Evolutionary conservation across 2,113 vertebrate species (phyloP).

Genomic region (Eublepharis macularius): DNA sequence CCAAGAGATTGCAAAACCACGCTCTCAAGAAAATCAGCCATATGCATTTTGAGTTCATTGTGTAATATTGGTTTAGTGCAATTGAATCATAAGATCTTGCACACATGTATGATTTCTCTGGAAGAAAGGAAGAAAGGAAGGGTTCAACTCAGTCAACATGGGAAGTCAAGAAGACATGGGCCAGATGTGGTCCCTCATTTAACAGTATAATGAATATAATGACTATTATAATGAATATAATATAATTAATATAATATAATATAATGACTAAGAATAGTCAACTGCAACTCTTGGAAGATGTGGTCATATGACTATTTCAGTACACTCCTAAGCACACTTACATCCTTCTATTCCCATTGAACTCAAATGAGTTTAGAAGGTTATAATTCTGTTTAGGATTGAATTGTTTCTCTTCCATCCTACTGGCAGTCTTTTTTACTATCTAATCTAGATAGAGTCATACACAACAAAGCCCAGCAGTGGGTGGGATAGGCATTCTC

Average conservation of each 20-base stretch:
- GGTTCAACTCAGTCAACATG: neutral
- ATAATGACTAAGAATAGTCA: conserved; percentile 10
- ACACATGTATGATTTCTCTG: neutral
- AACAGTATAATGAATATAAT: neutral
- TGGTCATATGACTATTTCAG: neutral
- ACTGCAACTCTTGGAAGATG: neutral
- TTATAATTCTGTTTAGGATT: too few species aligned
- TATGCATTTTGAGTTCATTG: neutral
- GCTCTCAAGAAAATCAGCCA: neutral
- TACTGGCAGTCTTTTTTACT: neutral
- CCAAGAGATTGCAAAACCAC: neutral
- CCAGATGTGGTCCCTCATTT: neutral
- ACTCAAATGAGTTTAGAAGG: too few species aligned
- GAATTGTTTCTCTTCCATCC: neutral
- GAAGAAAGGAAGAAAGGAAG: neutral
- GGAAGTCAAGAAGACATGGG: neutral
- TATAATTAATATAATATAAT: neutral
- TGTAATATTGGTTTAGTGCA: neutral
- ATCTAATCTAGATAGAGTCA: neutral
- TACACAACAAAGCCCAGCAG: neutral
- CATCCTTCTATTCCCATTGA: too few species aligned
- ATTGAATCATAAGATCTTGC: neutral
- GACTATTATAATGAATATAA: neutral
- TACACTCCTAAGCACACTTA: too few species aligned
- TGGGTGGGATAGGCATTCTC: neutral